Evolutionary conservation across 2,888 invertebrate species (phyloP), one percentile per base, ranked within the genome.

Genomic region (Ctena decussata): DNA sequence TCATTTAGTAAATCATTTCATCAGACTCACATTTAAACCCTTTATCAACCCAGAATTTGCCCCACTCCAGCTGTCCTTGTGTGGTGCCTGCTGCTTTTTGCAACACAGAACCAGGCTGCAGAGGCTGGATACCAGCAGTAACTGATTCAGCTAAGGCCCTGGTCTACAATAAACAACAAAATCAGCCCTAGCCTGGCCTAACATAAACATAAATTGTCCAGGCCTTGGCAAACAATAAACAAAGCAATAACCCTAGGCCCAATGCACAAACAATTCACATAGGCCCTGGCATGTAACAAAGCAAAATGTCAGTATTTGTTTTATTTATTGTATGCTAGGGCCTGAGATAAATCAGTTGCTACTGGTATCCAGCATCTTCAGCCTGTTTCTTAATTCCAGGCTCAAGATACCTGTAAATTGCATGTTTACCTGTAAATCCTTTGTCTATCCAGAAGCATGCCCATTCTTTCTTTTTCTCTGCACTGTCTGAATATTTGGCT

Each of bases 121-220:
- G 96, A 0, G 99, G 99, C 96, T 99, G 99, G 92, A 99, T 99
- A 70, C 99, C 99, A 37, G 98, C 98, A 32, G 98, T 97, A 93
- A 99, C 98, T 1, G 98, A 96, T 96, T 99, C 98, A 95, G 98
- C 98, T 88, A 99, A 97, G 96, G 98, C 98, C 83, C n/a, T n/a
- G n/a, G n/a, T n/a, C n/a, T n/a, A n/a, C n/a, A n/a, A n/a, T n/a
- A n/a, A n/a, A n/a, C n/a, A n/a, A n/a, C n/a, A n/a, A n/a, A n/a
- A n/a, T n/a, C n/a, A n/a, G n/a, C n/a, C n/a, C 99, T 97, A 0
- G 97, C 93, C 92, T 93, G 84, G 41, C 6, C 6, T 41, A 15
- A 41, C 41, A 41, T 15, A 41, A 15, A 41, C n/a, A n/a, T n/a
- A n/a, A n/a, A n/a, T n/a, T n/a, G n/a, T n/a, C n/a, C n/a, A n/a